phyloP scores from a whole-genome alignment of 2,888 invertebrate species.

The Drosophila mayaguana region DNA sequence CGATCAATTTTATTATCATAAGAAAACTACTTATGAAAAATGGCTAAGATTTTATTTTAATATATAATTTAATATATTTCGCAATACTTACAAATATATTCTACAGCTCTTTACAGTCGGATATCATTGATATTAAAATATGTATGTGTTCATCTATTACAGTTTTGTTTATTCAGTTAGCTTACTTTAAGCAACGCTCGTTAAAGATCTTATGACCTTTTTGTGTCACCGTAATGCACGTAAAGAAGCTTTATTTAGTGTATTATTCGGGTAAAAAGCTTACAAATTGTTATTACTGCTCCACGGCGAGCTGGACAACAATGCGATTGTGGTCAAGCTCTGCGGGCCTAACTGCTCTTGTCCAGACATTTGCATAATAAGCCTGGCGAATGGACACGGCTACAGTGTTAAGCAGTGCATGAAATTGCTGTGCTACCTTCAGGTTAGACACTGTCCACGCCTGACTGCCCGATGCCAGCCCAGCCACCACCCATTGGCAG shows the following conservation, averaged over 20 bases:
- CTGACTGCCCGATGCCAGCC: conserved; percentile 5
- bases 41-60: too few species aligned
- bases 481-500: not conserved
- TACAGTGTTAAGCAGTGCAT: conserved; percentile 70
- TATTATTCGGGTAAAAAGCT: conserved; percentile 34
- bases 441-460: conserved; percentile 50
- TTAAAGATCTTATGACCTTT: not conserved
- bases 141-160: too few species aligned
- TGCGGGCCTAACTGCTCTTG: conserved; percentile 29
- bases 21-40: too few species aligned
- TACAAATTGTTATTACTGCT: conserved; percentile 60
- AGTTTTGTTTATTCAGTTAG: too few species aligned
- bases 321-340: conserved; percentile 67
- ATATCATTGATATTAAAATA: too few species aligned
- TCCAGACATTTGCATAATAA: conserved; percentile 75
- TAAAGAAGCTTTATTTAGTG: conserved; percentile 32
- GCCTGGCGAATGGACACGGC: conserved; percentile 62
- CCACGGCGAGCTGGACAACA: conserved; percentile 25
- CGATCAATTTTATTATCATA: not conserved
- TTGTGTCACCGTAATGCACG: conserved; percentile 20
- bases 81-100: too few species aligned
- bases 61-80: too few species aligned
- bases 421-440: conserved; percentile 71
- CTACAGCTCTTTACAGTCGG: too few species aligned
- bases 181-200: not conserved